phyloP scores from a whole-genome alignment of 1,140 invertebrate genomes.

The Conus ventricosus region DNA sequence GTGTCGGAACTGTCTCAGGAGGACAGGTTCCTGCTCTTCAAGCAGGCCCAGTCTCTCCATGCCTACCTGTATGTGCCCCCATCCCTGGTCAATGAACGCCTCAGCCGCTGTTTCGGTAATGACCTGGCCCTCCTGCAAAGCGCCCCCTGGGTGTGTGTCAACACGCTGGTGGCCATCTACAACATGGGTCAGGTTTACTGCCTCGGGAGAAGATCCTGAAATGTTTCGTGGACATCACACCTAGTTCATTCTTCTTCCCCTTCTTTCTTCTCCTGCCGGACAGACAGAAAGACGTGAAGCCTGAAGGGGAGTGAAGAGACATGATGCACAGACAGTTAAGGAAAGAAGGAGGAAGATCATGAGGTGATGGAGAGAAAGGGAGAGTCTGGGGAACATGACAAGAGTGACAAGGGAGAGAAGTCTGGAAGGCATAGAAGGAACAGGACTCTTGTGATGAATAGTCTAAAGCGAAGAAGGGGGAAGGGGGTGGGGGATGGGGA shows the following conservation, averaged over 20 bases:
- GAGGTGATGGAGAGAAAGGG: too few relatives aligned
- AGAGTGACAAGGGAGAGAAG: too few relatives aligned
- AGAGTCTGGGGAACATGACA: too few relatives aligned
- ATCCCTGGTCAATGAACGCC: not conserved
- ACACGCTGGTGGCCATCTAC: conserved; percentile 21
- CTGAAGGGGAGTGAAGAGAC: too few relatives aligned
- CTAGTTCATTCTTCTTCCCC: not conserved
- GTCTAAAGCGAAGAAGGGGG: too few relatives aligned
- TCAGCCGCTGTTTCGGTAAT: not conserved
- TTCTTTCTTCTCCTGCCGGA: not conserved
- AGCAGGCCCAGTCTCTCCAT: not conserved
- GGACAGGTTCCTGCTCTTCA: not conserved
- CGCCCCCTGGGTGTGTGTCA: conserved; percentile 13
- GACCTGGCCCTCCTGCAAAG: not conserved
- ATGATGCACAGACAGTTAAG: too few relatives aligned
- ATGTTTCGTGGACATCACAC: conserved; percentile 7
- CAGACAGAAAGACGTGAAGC: too few relatives aligned
- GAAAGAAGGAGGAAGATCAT: too few relatives aligned
- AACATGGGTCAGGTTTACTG: conserved; percentile 3
- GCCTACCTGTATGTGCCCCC: not conserved
- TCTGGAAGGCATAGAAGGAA: too few relatives aligned
- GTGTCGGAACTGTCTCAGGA: not conserved
- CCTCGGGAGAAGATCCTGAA: conserved; percentile 5
- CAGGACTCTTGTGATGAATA: too few relatives aligned
- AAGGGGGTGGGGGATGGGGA: too few relatives aligned